Evolutionary conservation across 2,888 invertebrate species (phyloP).

Genomic region (Ariolimax columbianus): DNA sequence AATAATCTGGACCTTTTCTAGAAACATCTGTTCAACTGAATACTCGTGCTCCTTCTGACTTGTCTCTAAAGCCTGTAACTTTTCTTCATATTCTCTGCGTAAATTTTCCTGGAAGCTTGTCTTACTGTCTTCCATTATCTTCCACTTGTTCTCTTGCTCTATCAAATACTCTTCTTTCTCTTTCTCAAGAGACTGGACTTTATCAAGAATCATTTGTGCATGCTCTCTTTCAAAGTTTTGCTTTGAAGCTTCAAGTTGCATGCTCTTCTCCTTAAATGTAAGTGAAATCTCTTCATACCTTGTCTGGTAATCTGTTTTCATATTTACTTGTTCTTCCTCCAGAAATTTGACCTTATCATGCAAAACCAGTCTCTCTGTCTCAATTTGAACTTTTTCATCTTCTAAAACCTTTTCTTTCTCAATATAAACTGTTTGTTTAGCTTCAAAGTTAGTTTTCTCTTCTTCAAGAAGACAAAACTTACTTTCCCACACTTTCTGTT

Average conservation of each 20-base stretch:
- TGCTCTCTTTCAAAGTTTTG: constrained; percentile 8
- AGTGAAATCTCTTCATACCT: background rate
- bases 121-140: constrained; percentile 16
- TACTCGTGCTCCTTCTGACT: background rate
- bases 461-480: background rate
- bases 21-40: background rate
- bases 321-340: background rate
- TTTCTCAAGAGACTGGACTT: background rate
- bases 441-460: background rate
- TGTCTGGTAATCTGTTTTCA: background rate
- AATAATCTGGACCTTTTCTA: background rate
- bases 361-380: background rate
- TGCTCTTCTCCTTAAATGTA: background rate
- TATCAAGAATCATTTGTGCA: background rate
- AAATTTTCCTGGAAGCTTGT: background rate
- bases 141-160: background rate
- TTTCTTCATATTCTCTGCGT: background rate
- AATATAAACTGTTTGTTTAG: background rate
- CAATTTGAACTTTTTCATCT: background rate
- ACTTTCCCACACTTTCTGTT: background rate
- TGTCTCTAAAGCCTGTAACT: background rate
- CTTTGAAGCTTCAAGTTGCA: background rate
- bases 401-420: constrained; percentile 5
- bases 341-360: background rate
- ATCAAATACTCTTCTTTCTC: background rate